Percentiles rank a stretch among this genome's conserved stretches.
phyloP scores from a whole-genome alignment of 2,113 vertebrate genomes.

The Paralichthys olivaceus region DNA sequence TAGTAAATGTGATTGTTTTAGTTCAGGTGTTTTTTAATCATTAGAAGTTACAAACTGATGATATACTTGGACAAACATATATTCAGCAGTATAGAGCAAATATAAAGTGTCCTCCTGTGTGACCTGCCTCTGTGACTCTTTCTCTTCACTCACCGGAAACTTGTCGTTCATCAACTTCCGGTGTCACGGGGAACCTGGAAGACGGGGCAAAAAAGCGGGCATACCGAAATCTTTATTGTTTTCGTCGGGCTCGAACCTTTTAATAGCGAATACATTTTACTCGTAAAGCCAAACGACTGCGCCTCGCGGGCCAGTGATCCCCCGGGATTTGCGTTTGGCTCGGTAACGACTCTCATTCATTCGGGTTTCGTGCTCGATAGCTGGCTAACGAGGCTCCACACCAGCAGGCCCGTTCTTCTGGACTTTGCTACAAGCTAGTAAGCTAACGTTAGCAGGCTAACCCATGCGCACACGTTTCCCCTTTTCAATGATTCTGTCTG shows the following conservation, averaged over 20 bases:
- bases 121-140: not conserved
- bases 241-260: constrained; percentile 18
- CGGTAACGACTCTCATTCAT: constrained; percentile 61
- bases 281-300: constrained; percentile 1
- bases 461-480: constrained; percentile 71
- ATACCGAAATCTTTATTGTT: constrained; percentile 64
- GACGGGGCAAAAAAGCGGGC: constrained; percentile 78
- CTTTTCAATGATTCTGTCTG: constrained; percentile 40
- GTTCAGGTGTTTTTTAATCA: no score
- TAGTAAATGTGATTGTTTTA: no score
- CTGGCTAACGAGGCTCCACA: constrained; percentile 37
- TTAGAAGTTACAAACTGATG: no score
- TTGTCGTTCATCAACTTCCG: constrained; percentile 71
- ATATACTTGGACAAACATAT: no score
- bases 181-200: constrained; percentile 71
- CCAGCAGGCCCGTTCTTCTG: constrained; percentile 68
- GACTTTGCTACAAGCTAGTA: constrained; percentile 73
- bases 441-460: constrained; percentile 71
- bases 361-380: constrained; percentile 42
- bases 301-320: not conserved
- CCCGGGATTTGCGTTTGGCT: not conserved
- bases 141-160: constrained; percentile 51
- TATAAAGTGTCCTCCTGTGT: not conserved
- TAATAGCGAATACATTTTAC: constrained; percentile 18
- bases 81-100: not conserved